Conservation (phyloP, 2,888 invertebrate genomes). For the Diogma glabrata region DNA sequence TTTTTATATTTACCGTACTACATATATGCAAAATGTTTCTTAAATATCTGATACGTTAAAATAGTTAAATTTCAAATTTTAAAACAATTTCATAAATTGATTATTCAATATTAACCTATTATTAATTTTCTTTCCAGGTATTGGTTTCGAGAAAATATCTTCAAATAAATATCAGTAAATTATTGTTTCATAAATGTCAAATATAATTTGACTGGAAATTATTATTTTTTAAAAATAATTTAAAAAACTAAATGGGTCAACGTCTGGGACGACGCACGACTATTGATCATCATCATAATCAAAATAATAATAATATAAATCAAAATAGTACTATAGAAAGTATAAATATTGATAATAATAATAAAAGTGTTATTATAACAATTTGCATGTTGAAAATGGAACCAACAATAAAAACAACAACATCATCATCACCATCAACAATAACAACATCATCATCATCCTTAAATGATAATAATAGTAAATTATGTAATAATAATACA, state of each 20-base stretch:
- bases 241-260: constrained; percentile 11
- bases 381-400: constrained; percentile 12
- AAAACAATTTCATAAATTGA: too few species aligned
- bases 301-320: constrained; percentile 4
- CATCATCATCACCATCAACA: not conserved
- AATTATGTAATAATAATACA: constrained; percentile 2
- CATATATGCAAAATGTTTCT: too few species aligned
- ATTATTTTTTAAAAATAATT: too few species aligned
- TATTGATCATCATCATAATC: not conserved
- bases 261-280: constrained; percentile 4
- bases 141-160: too few species aligned
- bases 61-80: too few species aligned
- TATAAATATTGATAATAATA: not conserved
- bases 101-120: too few species aligned
- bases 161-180: too few species aligned
- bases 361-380: constrained; percentile 10
- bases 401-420: not conserved
- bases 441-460: not conserved
- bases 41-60: too few species aligned
- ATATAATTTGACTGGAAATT: too few species aligned
- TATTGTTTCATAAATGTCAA: too few species aligned
- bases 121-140: too few species aligned
- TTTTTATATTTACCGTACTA: too few species aligned
- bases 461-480: constrained; percentile 1
- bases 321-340: not conserved